Percentiles rank a stretch among this genome's conserved stretches.
Evolutionary conservation across 2,888 invertebrate species (phyloP).

Genomic region (Malacosoma neustria): DNA sequence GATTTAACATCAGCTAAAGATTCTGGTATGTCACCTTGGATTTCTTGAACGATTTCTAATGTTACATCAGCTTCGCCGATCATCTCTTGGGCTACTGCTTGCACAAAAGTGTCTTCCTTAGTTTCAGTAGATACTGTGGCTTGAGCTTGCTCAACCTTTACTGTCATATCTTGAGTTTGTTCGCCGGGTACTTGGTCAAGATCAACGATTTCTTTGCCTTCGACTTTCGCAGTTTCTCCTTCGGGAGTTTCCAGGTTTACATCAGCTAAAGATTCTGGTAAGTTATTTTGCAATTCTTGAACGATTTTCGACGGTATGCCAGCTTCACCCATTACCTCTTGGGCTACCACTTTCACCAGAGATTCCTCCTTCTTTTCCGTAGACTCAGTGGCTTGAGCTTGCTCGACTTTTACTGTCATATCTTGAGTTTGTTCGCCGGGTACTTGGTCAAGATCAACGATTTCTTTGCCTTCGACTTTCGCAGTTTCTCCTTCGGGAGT

Average conservation of each 20-base stretch:
- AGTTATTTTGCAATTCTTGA: constrained; percentile 4
- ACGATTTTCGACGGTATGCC: not conserved
- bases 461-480: too few relatives aligned
- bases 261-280: constrained; percentile 19
- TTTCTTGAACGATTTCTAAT: not conserved
- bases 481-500: too few relatives aligned
- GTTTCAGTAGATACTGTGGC: constrained; percentile 33
- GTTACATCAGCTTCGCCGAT: constrained; percentile 3
- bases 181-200: constrained; percentile 27
- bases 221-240: constrained; percentile 33
- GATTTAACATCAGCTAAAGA: not conserved
- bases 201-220: constrained; percentile 33
- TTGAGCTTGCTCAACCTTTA: constrained; percentile 20
- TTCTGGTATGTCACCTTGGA: not conserved
- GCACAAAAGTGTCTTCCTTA: constrained; percentile 23
- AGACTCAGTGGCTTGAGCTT: too few relatives aligned
- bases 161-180: constrained; percentile 17
- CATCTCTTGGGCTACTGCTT: constrained; percentile 3
- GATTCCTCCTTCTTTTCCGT: too few relatives aligned
- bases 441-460: too few relatives aligned
- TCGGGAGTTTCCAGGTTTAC: constrained; percentile 29
- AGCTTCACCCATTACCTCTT: constrained; percentile 1
- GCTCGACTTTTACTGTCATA: too few relatives aligned
- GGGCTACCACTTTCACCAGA: constrained; percentile 11
- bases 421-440: too few relatives aligned